phyloP scores from a whole-genome alignment of 2,888 invertebrate species.

The Polyommatus icarus region DNA sequence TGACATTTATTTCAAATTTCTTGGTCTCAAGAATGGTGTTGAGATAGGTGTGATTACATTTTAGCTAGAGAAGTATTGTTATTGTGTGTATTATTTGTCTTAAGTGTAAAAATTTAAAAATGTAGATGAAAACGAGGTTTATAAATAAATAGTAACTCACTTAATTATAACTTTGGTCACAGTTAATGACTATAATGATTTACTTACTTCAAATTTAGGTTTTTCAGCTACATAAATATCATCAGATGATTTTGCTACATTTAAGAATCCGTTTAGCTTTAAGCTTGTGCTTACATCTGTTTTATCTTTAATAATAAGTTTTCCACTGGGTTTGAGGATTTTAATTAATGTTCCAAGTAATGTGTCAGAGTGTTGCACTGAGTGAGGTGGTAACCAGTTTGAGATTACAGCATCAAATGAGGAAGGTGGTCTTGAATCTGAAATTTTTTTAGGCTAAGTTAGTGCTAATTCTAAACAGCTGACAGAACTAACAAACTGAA shows the following conservation, averaged over 20 bases:
- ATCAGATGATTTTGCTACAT: conserved; percentile 56
- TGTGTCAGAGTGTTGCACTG: conserved; percentile 63
- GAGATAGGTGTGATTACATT: too few relatives aligned
- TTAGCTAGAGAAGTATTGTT: too few relatives aligned
- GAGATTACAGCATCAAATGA: conserved; percentile 82
- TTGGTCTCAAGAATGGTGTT: too few relatives aligned
- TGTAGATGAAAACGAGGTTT: too few relatives aligned
- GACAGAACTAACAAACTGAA: background rate
- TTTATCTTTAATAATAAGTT: conserved; percentile 75
- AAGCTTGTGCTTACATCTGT: conserved; percentile 72
- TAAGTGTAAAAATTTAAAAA: too few relatives aligned
- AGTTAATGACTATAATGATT: too few relatives aligned
- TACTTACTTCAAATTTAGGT: conserved; percentile 84
- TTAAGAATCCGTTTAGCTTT: conserved; percentile 84
- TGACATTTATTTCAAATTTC: too few relatives aligned
- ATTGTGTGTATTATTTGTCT: too few relatives aligned
- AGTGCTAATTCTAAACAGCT: background rate
- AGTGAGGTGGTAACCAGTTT: conserved; percentile 67
- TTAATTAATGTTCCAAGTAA: conserved; percentile 80
- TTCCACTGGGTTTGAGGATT: conserved; percentile 83
- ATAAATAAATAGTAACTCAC: too few relatives aligned
- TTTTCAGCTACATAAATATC: conserved; percentile 78
- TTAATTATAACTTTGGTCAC: too few relatives aligned
- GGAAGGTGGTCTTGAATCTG: conserved; percentile 80
- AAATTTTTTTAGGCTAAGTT: conserved; percentile 35